These are phyloP conservation scores for Nycteola revayana DNA, from an alignment of 2,888 invertebrate genomes.

Conservation along the genomic window DNA sequence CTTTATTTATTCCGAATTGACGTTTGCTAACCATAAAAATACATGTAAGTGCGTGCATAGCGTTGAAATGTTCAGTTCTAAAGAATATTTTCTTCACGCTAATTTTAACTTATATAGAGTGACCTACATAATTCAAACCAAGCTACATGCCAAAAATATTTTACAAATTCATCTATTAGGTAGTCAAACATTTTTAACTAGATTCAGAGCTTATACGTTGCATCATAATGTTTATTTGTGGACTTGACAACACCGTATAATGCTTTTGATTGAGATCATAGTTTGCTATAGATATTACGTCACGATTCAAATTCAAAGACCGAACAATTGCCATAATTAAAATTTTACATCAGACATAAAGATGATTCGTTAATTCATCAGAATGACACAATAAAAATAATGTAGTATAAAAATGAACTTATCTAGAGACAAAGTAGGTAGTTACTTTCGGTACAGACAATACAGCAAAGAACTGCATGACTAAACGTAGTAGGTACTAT, in stretches of 20 bases:
- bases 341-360: too few species aligned
- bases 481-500: neutral
- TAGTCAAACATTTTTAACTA: constrained; percentile 32
- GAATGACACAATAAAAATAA: too few species aligned
- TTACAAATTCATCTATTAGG: constrained; percentile 25
- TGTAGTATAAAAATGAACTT: too few species aligned
- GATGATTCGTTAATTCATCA: too few species aligned
- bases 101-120: constrained; percentile 7
- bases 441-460: too few species aligned
- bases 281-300: too few species aligned
- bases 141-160: constrained; percentile 39
- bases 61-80: constrained; percentile 3
- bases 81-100: constrained; percentile 5
- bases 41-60: constrained; percentile 4
- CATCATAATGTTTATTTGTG: constrained; percentile 65
- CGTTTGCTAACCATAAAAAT: constrained; percentile 9
- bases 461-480: too few species aligned
- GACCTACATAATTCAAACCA: constrained; percentile 23
- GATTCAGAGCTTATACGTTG: constrained; percentile 47
- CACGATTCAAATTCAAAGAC: too few species aligned
- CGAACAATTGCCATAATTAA: too few species aligned
- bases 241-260: constrained; percentile 41
- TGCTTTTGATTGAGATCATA: too few species aligned
- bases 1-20: constrained; percentile 53
- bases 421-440: too few species aligned